Conservation (phyloP, 30 jellyfish, hydroid and myxozoan genomes). For the Rhopilema esculentum region DNA sequence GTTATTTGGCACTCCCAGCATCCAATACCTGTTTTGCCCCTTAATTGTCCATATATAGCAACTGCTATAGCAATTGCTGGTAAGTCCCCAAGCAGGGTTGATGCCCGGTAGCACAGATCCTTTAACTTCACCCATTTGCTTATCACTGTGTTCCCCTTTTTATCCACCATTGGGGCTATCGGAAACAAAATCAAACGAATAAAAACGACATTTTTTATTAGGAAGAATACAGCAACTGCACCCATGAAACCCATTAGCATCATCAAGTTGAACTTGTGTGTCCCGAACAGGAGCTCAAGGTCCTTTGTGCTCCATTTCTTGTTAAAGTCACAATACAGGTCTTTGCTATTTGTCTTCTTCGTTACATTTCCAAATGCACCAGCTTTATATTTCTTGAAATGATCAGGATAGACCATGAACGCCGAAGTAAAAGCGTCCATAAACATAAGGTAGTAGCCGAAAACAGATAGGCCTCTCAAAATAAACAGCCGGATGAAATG, state of each 20-base stretch:
- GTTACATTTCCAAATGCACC: conserved; percentile 55
- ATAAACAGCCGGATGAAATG: conserved; percentile 60
- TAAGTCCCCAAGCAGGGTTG: conserved; percentile 78
- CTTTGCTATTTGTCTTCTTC: conserved; percentile 59
- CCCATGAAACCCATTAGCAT: conserved; percentile 78
- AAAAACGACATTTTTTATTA: conserved; percentile 57
- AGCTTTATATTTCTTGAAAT: conserved; percentile 40
- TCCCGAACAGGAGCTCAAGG: conserved; percentile 30
- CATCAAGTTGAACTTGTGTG: conserved; percentile 32
- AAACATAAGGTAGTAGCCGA: conserved; percentile 69
- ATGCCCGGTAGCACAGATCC: conserved; percentile 27
- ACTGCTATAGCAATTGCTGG: conserved; percentile 78
- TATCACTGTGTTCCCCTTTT: conserved; percentile 47
- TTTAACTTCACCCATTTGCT: conserved; percentile 66
- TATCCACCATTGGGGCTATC: conserved; percentile 41
- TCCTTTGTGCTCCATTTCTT: conserved; percentile 53
- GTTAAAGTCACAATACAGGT: conserved; percentile 56
- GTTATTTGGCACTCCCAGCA: conserved; percentile 82
- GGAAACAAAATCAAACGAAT: conserved; percentile 69
- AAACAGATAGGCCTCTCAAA: conserved; percentile 56
- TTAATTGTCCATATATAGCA: conserved; percentile 39
- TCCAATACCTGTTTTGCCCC: conserved; percentile 78
- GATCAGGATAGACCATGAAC: conserved; percentile 40
- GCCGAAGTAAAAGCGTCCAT: conserved; percentile 72
- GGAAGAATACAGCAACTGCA: conserved; percentile 38